Evolutionary conservation across 2,888 invertebrate genomes (phyloP), one percentile per base, ranked within the genome.

Genomic region (Drosophila borealis): DNA sequence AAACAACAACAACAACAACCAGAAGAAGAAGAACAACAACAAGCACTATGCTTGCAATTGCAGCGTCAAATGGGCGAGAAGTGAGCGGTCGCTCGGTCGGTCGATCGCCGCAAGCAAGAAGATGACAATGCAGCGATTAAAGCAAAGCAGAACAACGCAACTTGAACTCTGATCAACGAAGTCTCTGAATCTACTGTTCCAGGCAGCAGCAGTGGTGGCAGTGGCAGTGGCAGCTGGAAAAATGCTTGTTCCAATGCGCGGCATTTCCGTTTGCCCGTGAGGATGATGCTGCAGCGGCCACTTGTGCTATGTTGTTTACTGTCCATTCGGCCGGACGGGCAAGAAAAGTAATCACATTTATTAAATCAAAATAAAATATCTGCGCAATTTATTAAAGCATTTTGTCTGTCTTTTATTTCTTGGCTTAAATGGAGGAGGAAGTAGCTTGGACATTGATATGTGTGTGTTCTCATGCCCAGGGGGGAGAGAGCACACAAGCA

Each of bases 121-220:
- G 83, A 83, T 83, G 83, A 83, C 83, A 88, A 83, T 86, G 87
- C 89, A 80, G 66, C 84, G 83, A 83, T 83, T 88, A 88, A 71
- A 84, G 80, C 81, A 86, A 86, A 71, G 71, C 81, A 84, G 81
- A 87, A 81, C 81, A 67, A 70, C 68, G 74, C 78, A 79, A 84
- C 81, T 81, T 84, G 88, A 82, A 87, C 88, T 85, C 78, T 75
- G 50, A 60, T 49, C 81, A 62, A 56, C 45, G 60, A 55, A 45
- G 55, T 62, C 68, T 67, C 59, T 62, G 37, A 21, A 72, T 45
- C 50, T 57, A 6, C 61, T 49, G n/a, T 48, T 49, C 42, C 46
- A 44, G 29, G 29, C 49, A 37, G 19, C 48, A 48, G 62, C 29
- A 29, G 46, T 42, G 17, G 46, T 42, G 17, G 4, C 25, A 42